phyloP scores from a whole-genome alignment of 2,113 vertebrate genomes.

The Petromus typicus region DNA sequence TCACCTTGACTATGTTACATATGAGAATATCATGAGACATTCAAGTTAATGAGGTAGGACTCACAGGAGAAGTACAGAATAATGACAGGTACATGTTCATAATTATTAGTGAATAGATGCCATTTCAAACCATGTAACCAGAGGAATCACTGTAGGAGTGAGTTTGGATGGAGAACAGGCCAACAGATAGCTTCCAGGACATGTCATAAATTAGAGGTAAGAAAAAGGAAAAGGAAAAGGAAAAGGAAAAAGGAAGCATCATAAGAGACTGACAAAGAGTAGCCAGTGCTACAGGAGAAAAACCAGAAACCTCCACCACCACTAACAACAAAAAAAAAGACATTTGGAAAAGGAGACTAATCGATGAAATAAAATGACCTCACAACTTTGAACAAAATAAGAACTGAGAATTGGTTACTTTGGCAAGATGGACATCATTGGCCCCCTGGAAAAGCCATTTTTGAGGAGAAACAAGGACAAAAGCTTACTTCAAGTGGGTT shows the following conservation, averaged over 20 bases:
- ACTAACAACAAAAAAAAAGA: not conserved
- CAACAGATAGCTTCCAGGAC: not conserved
- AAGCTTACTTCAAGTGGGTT: not conserved
- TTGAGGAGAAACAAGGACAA: not conserved
- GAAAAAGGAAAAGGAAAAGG: not conserved
- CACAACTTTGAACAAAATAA: constrained; percentile 28
- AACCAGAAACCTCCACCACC: not conserved
- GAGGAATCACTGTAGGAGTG: not conserved
- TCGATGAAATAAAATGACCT: not conserved
- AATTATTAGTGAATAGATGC: not conserved
- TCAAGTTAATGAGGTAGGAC: not conserved
- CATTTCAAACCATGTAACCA: not conserved
- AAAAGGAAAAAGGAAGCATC: not conserved
- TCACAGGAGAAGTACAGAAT: not conserved
- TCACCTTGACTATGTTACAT: constrained; percentile 33
- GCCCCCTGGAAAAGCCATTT: not conserved
- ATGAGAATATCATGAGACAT: not conserved
- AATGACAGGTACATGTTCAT: not conserved
- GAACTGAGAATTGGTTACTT: not conserved
- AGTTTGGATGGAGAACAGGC: not conserved
- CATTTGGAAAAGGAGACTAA: not conserved
- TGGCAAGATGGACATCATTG: not conserved
- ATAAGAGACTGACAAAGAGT: constrained; percentile 2
- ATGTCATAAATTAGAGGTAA: not conserved
- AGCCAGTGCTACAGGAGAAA: not conserved